These are phyloP conservation scores for Ormyrus thymus DNA, from an alignment of 2,888 invertebrate genomes.

Conservation along the genomic window DNA sequence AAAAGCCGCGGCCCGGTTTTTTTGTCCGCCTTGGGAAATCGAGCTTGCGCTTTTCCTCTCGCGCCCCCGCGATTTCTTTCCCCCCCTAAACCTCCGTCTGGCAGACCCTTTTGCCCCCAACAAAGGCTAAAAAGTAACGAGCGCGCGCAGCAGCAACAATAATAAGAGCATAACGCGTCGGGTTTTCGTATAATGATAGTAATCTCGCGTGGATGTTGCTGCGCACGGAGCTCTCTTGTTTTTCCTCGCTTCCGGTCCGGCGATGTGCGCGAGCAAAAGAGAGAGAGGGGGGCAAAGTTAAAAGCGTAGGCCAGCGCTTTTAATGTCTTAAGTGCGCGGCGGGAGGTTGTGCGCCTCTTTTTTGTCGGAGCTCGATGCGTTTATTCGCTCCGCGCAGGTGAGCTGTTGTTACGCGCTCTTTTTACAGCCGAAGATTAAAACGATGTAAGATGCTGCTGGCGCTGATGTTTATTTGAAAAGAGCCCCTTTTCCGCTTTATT, in stretches of 20 bases:
- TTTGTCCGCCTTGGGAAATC: conserved; percentile 7
- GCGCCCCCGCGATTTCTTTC: background rate
- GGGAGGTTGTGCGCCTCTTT: background rate
- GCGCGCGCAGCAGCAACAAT: background rate
- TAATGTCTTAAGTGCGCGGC: conserved; percentile 22
- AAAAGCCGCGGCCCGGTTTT: conserved; percentile 7
- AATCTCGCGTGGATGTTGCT: conserved; percentile 29
- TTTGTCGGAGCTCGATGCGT: background rate
- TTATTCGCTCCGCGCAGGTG: background rate
- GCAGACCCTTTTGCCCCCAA: background rate
- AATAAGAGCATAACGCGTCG: conserved; percentile 8
- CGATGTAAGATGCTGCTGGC: no score
- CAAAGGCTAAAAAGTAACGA: background rate
- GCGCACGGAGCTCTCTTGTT: background rate
- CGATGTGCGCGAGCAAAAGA: background rate
- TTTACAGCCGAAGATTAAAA: background rate
- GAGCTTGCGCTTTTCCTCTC: conserved; percentile 14
- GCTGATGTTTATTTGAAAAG: no score
- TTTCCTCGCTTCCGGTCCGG: conserved; percentile 34
- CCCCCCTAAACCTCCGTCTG: background rate
- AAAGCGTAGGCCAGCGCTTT: conserved; percentile 17
- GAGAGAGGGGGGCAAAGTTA: conserved; percentile 8
- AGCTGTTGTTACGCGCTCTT: background rate
- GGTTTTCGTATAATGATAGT: conserved; percentile 46
- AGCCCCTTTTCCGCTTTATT: no score